Conservation (phyloP, 2,113 vertebrate genomes). For the Onychostruthus taczanowskii region DNA sequence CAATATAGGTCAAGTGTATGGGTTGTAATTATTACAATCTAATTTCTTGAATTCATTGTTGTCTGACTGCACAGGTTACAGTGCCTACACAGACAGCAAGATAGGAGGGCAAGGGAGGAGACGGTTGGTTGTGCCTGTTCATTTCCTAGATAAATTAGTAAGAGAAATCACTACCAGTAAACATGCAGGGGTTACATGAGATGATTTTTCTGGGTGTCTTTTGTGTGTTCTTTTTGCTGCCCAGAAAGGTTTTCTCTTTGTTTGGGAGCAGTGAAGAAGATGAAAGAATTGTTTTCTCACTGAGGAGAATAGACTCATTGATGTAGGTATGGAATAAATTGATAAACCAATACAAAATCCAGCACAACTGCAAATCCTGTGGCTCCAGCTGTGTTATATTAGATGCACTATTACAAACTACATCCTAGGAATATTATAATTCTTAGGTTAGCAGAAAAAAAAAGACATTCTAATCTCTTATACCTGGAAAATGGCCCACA, state of each 20-base stretch:
- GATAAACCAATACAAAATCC: neutral
- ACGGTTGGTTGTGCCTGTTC: neutral
- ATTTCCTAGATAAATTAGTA: neutral
- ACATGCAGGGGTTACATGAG: rapidly evolving
- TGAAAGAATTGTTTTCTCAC: neutral
- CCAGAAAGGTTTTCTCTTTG: neutral
- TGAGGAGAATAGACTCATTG: neutral
- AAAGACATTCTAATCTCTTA: neutral
- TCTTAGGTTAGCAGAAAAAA: neutral
- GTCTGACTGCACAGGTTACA: neutral
- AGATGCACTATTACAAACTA: neutral
- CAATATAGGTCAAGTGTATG: neutral
- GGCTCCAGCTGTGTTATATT: neutral
- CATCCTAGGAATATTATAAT: neutral
- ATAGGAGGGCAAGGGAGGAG: neutral
- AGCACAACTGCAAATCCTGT: neutral
- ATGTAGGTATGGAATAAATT: neutral
- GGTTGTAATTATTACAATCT: neutral
- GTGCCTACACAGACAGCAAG: neutral
- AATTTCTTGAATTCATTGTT: neutral
- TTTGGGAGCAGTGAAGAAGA: neutral
- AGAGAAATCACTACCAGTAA: neutral
- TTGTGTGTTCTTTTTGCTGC: neutral
- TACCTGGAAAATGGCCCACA: neutral
- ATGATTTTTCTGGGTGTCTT: neutral